These are phyloP conservation scores for Empidonax traillii DNA, from an alignment of 2,113 vertebrate species.

Conservation along the genomic window DNA sequence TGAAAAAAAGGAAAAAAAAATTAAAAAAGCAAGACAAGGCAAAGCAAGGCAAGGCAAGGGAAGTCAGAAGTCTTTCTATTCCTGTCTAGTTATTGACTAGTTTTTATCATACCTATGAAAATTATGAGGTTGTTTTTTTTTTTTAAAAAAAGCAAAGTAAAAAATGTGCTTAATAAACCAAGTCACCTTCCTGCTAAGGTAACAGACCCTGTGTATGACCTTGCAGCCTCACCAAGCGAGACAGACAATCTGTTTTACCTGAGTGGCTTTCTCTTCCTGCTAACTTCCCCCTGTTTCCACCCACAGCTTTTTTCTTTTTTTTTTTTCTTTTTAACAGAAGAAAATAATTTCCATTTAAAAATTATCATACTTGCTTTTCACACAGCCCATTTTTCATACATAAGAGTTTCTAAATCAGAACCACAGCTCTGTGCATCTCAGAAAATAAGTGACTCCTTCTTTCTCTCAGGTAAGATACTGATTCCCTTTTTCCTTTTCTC, in stretches of 20 bases:
- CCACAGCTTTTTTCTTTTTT: not conserved
- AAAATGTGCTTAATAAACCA: not conserved
- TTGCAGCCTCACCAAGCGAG: not conserved
- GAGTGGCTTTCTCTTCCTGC: conserved; percentile 1
- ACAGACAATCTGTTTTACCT: not conserved
- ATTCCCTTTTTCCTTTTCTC: not conserved
- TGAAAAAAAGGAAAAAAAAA: no score
- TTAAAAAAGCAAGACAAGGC: no score
- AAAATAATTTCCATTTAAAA: conserved; percentile 61
- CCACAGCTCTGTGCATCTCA: not conserved
- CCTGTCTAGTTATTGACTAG: not conserved
- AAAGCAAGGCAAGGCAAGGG: no score
- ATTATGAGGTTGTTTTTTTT: no score
- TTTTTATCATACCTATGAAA: not conserved
- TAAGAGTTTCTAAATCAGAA: conserved; percentile 34
- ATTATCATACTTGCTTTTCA: conserved; percentile 59
- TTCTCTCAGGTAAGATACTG: not conserved
- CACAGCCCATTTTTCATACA: not conserved
- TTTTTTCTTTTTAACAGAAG: conserved; percentile 21
- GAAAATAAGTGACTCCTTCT: conserved; percentile 11
- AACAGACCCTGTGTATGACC: conserved; percentile 2
- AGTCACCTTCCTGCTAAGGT: not conserved
- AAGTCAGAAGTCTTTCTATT: not conserved
- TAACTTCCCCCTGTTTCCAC: conserved; percentile 11
- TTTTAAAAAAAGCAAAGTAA: not conserved